These are phyloP conservation scores for Melanchra persicariae DNA, from an alignment of 2,888 invertebrate species.

Conservation along the genomic window DNA sequence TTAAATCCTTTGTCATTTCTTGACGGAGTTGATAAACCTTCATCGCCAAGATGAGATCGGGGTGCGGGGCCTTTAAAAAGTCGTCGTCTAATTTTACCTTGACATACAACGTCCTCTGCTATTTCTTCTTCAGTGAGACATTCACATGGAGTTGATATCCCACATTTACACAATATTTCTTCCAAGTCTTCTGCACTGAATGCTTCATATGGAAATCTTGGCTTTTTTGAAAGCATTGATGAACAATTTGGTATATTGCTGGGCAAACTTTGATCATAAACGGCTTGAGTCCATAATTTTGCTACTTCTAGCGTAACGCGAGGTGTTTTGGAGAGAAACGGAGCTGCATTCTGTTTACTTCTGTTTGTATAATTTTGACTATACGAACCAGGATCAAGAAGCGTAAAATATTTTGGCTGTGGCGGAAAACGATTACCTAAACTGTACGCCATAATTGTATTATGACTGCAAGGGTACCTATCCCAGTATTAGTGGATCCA, in stretches of 20 bases:
- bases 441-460: conserved; percentile 77
- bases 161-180: conserved; percentile 81
- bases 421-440: conserved; percentile 75
- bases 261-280: conserved; percentile 70
- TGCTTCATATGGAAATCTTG: conserved; percentile 82
- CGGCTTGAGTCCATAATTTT: conserved; percentile 79
- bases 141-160: conserved; percentile 75
- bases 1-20: conserved; percentile 73
- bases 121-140: conserved; percentile 72
- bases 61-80: conserved; percentile 78
- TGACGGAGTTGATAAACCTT: conserved; percentile 73
- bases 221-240: conserved; percentile 76
- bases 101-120: conserved; percentile 70
- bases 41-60: conserved; percentile 61
- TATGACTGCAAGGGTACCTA: conserved; percentile 22
- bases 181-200: conserved; percentile 78
- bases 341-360: conserved; percentile 69
- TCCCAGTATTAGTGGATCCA: not conserved
- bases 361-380: conserved; percentile 64
- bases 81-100: conserved; percentile 73
- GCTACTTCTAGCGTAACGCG: conserved; percentile 66
- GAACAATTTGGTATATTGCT: conserved; percentile 78
- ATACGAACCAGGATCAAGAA: conserved; percentile 84
- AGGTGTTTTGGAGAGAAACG: conserved; percentile 79
- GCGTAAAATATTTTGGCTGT: conserved; percentile 68